Percentiles rank a stretch among this genome's conserved stretches.
phyloP scores from a whole-genome alignment of 1,140 invertebrate genomes.

The Eulimnadia texana region DNA sequence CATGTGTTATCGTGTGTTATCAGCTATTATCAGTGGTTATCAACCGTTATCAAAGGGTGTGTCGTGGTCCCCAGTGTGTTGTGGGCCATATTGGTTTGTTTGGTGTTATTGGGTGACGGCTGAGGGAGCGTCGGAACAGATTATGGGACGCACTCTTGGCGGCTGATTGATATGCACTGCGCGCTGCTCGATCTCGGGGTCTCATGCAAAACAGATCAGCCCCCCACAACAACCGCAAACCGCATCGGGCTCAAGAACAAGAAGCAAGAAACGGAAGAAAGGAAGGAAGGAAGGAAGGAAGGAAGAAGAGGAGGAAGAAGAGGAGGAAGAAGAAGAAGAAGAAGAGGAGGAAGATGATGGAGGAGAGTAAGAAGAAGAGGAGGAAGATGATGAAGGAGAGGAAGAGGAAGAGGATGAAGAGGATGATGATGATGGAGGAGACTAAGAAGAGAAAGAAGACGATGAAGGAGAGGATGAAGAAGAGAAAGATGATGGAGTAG shows the following conservation, averaged over 20 bases:
- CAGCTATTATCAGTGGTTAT: too few species aligned
- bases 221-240: not conserved
- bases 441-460: not conserved
- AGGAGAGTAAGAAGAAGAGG: not conserved
- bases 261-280: not conserved
- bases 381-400: not conserved
- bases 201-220: not conserved
- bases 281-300: not conserved
- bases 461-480: constrained; percentile 1
- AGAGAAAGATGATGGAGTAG: not conserved
- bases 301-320: not conserved
- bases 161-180: not conserved
- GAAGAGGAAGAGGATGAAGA: not conserved
- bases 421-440: not conserved
- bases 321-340: not conserved
- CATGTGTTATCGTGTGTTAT: too few species aligned
- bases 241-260: not conserved
- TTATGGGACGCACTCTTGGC: not conserved
- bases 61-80: too few species aligned
- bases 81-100: not conserved
- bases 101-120: not conserved
- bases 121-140: not conserved
- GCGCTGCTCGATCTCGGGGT: not conserved
- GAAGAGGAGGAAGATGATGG: not conserved
- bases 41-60: not conserved